These are phyloP conservation scores for Mormyrops boulengeri DNA, from an alignment of 2,797 vertebrate species.

Conservation along the genomic window DNA sequence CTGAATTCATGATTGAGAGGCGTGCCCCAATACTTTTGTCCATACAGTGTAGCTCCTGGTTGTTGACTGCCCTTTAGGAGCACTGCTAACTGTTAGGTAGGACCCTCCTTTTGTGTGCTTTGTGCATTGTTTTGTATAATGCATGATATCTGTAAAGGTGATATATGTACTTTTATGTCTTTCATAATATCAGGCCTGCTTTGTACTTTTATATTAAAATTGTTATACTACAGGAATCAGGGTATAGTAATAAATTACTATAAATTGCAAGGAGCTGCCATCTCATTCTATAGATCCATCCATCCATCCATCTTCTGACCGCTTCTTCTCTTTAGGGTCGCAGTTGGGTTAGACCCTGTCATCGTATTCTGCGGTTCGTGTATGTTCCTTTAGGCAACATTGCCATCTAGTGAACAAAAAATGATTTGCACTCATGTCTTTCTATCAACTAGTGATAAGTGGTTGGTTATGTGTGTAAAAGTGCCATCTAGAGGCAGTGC, in stretches of 20 bases:
- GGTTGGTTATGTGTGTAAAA: background rate
- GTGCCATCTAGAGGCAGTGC: constrained; percentile 28
- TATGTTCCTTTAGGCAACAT: background rate
- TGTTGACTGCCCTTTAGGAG: background rate
- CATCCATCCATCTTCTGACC: background rate
- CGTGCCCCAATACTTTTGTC: background rate
- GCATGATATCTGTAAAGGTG: background rate
- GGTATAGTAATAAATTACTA: background rate
- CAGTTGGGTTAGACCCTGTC: background rate
- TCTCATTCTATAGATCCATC: background rate
- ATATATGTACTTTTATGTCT: background rate
- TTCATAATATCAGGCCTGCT: background rate
- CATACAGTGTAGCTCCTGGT: background rate
- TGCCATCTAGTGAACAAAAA: background rate
- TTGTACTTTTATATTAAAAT: background rate
- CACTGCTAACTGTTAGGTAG: background rate
- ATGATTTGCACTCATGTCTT: background rate
- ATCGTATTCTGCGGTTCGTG: background rate
- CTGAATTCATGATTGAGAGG: background rate
- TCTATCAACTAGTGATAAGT: background rate
- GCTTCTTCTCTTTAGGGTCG: background rate
- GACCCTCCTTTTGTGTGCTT: background rate
- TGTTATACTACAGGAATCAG: background rate
- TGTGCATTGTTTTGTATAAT: background rate
- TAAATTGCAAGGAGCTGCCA: background rate